phyloP scores from a whole-genome alignment of 2,113 vertebrate genomes.

The Pterocles burchelli region DNA sequence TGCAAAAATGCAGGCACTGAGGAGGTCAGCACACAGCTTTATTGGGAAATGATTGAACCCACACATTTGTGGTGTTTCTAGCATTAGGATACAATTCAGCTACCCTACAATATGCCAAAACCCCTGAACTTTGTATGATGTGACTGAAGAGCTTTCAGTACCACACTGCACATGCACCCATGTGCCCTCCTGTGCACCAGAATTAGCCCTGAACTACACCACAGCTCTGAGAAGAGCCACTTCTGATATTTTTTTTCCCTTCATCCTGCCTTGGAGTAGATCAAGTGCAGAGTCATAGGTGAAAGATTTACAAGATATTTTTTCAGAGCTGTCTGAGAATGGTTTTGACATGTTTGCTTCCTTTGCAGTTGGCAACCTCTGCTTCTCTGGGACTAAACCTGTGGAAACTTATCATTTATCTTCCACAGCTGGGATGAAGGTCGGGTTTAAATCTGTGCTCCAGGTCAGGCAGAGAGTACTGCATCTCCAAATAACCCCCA shows the following conservation, averaged over 20 bases:
- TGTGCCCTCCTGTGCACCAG: neutral
- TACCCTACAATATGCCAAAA: neutral
- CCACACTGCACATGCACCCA: accelerated
- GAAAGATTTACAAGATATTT: neutral
- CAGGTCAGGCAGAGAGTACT: neutral
- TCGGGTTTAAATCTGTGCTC: neutral
- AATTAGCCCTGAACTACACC: neutral
- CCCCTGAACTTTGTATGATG: accelerated
- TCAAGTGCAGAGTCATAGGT: neutral
- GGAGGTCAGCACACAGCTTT: neutral
- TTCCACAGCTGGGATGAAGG: neutral
- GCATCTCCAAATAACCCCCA: neutral
- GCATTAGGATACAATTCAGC: neutral
- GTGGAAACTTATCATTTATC: neutral
- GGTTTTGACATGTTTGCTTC: neutral
- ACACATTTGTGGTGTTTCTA: neutral
- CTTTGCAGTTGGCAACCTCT: neutral
- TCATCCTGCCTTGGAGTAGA: neutral
- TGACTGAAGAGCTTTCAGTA: neutral
- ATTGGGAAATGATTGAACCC: neutral
- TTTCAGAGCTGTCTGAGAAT: neutral
- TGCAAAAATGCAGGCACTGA: neutral
- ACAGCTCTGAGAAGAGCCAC: neutral
- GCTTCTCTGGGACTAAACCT: neutral
- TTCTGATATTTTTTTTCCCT: neutral